Evolutionary conservation across 2,888 invertebrate species (phyloP).

Genomic region (Seira musarum): DNA sequence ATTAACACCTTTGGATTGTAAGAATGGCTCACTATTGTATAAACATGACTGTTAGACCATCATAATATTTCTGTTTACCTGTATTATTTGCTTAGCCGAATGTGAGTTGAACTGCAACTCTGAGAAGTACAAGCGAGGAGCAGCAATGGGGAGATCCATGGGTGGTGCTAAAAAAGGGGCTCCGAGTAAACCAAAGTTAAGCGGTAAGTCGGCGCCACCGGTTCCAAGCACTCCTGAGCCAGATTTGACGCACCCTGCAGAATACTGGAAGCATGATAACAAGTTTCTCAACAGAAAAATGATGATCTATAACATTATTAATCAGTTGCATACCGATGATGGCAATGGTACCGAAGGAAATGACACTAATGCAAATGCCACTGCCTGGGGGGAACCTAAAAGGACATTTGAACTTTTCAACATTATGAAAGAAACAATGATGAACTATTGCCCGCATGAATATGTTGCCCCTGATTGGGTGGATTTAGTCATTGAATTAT

Average conservation of each 20-base stretch:
- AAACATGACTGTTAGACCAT: not conserved
- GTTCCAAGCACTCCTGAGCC: not conserved
- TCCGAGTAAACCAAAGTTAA: not conserved
- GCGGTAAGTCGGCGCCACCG: not conserved
- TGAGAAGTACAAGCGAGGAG: not conserved
- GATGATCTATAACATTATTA: constrained; percentile 61
- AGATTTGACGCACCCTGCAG: constrained; percentile 48
- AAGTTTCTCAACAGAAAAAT: constrained; percentile 63
- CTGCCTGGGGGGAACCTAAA: constrained; percentile 57
- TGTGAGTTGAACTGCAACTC: constrained; percentile 29
- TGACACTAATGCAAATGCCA: constrained; percentile 1
- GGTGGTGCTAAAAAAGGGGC: not conserved
- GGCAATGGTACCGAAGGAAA: not conserved
- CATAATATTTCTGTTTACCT: too few relatives aligned
- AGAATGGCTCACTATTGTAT: constrained; percentile 6
- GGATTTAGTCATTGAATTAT: constrained; percentile 54
- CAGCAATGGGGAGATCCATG: not conserved
- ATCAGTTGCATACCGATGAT: constrained; percentile 32
- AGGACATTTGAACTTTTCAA: constrained; percentile 60
- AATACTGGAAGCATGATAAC: constrained; percentile 62
- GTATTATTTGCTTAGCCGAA: constrained; percentile 41
- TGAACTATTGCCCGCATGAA: constrained; percentile 50
- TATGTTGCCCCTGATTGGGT: constrained; percentile 61
- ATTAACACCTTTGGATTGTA: constrained; percentile 36
- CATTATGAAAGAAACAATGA: constrained; percentile 61